Conservation (phyloP, 2,113 vertebrate species). For the Megaceryle torquata region DNA sequence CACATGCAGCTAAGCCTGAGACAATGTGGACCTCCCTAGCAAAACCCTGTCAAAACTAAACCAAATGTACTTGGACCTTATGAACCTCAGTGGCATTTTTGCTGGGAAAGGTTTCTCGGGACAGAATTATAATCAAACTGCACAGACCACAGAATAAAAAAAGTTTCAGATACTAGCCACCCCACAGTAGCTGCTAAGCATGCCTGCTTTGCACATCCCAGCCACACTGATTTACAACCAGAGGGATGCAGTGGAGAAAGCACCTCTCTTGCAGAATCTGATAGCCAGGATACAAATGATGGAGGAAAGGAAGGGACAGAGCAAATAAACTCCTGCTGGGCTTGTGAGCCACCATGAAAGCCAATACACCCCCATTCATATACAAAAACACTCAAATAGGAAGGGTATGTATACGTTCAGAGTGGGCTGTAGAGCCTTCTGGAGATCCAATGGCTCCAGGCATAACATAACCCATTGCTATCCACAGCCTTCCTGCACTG, state of each 20-base stretch:
- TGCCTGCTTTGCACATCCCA: neutral
- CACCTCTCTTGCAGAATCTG: neutral
- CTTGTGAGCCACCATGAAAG: accelerated
- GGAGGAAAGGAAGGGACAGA: neutral
- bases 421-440: neutral
- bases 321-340: neutral
- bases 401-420: neutral
- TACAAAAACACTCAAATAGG: neutral
- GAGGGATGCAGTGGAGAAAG: neutral
- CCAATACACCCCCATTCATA: neutral
- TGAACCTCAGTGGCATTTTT: neutral
- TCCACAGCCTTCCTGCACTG: neutral
- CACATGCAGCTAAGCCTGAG: neutral
- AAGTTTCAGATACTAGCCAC: neutral
- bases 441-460: neutral
- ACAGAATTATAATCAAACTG: neutral
- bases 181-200: neutral
- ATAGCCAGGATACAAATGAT: neutral
- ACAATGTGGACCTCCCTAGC: neutral
- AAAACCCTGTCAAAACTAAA: neutral
- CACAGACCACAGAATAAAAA: neutral
- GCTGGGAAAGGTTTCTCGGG: neutral
- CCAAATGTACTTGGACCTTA: neutral
- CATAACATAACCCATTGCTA: too few species aligned
- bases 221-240: neutral